Base-by-base conservation (phyloP, 2,113 vertebrate genomes). In the Quiscalus mexicanus region DNA sequence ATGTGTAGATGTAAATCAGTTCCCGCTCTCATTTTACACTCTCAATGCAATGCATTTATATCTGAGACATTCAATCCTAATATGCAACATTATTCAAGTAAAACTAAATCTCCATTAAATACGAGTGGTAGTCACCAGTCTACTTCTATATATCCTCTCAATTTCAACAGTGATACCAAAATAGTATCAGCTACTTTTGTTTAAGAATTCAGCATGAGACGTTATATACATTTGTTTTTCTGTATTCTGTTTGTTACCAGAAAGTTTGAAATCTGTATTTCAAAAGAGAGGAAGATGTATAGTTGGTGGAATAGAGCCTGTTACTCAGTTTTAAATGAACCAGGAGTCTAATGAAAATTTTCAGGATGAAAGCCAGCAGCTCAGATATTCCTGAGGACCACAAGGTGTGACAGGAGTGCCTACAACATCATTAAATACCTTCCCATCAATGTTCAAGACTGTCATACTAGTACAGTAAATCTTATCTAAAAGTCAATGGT, bases 51-150 rank as follows among this genome's bases (percentile, higher is more conserved):
- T 84, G 71, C 67, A 89, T 93, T 90, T 79, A 96, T 75, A 97
- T 94, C 91, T 37, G 37, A 97, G 91, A 97, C 94, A 96, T 96
- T 98, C 97, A 97, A 74, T 80, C 92, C 80, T 92, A 96, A 90
- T 96, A 97, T 75, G 93, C 96, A 96, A 97, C 23, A 68, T 67
- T 44, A 89, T 90, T 97, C 95, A 97, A 95, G 93, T 97, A 97
- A 87, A 95, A 96, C 70, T 92, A 95, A 90, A 85, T 84, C 74
- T 79, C 74, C 52, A 92, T 82, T 96, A 94, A 92, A 97, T 94
- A 89, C 4, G 4, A 89, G 95, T 93, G 90, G 91, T 65, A 95
- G 80, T 70, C 75, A 75, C 28, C 86, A 96, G 81, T 22, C 75
- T 92, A 86, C 53, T 83, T 94, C 73, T 90, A 95, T 13, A 52